Percentiles rank a stretch among this genome's conserved stretches.
These are phyloP conservation scores for Mesoligia furuncula DNA, from an alignment of 2,888 invertebrate species.

Conservation along the genomic window DNA sequence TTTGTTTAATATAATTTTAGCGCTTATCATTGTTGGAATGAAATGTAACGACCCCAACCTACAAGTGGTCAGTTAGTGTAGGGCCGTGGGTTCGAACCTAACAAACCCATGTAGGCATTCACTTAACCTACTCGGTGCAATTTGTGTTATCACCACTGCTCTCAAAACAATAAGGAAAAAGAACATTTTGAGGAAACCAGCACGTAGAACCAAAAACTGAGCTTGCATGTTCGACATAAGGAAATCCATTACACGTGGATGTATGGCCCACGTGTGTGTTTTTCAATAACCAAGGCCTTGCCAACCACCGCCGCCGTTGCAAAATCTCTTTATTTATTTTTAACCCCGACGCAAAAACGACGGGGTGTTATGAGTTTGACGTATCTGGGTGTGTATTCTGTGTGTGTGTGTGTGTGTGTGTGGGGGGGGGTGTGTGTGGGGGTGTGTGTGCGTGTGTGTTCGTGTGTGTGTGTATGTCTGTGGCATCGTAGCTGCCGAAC, in stretches of 20 bases:
- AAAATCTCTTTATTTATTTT: no score
- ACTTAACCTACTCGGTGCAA: background rate
- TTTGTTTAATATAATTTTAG: background rate
- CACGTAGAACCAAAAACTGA: background rate
- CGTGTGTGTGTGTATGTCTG: no score
- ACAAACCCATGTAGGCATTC: background rate
- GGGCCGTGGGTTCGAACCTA: background rate
- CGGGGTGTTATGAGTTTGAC: no score
- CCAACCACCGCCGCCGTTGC: background rate
- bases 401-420: no score
- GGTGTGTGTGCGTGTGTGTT: no score
- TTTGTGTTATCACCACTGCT: background rate
- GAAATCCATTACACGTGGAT: background rate
- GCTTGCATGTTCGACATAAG: background rate
- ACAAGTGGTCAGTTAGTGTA: no score
- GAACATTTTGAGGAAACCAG: background rate
- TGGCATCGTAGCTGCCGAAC: no score
- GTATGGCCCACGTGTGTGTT: background rate
- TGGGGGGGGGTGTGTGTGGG: no score
- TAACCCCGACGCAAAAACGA: no score
- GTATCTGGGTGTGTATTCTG: no score
- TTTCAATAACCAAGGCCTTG: background rate
- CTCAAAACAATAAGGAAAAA: background rate
- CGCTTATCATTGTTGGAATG: background rate
- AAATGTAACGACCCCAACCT: background rate